Evolutionary conservation across 2,113 vertebrate genomes (phyloP).

Genomic region (Erinaceus europaeus): DNA sequence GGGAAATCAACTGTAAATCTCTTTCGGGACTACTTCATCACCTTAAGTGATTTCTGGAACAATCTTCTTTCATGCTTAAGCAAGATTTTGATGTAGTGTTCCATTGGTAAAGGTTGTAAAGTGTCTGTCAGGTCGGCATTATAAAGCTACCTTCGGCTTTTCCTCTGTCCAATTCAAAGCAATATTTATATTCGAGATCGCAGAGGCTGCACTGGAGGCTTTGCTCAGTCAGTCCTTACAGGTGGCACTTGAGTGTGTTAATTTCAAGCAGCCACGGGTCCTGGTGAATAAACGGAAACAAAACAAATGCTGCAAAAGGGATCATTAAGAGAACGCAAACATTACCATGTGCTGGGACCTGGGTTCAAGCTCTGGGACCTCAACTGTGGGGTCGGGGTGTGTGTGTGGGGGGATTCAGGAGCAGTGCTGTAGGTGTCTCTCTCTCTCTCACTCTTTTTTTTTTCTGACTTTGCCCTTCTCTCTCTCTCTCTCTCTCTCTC

Average conservation of each 20-base stretch:
- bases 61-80: constrained; percentile 42
- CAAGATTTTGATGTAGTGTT: constrained; percentile 51
- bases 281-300: not conserved
- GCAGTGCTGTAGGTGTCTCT: too few species aligned
- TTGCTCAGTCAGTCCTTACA: not conserved
- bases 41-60: constrained; percentile 24
- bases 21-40: constrained; percentile 10
- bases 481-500: too few species aligned
- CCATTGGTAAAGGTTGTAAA: constrained; percentile 31
- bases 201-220: not conserved
- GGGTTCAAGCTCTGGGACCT: too few species aligned
- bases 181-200: constrained; percentile 39
- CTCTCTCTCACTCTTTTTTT: too few species aligned
- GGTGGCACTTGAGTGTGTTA: constrained; percentile 2
- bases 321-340: too few species aligned
- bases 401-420: too few species aligned
- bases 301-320: not conserved
- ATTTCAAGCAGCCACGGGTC: not conserved
- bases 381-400: too few species aligned
- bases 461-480: too few species aligned
- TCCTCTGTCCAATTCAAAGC: constrained; percentile 37
- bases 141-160: constrained; percentile 27
- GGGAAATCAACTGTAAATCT: not conserved
- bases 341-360: too few species aligned
- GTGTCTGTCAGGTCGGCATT: constrained; percentile 11